Evolutionary conservation across 1,140 invertebrate species (phyloP), one percentile per base, ranked within the genome.

Genomic region (Hyles vespertilio): DNA sequence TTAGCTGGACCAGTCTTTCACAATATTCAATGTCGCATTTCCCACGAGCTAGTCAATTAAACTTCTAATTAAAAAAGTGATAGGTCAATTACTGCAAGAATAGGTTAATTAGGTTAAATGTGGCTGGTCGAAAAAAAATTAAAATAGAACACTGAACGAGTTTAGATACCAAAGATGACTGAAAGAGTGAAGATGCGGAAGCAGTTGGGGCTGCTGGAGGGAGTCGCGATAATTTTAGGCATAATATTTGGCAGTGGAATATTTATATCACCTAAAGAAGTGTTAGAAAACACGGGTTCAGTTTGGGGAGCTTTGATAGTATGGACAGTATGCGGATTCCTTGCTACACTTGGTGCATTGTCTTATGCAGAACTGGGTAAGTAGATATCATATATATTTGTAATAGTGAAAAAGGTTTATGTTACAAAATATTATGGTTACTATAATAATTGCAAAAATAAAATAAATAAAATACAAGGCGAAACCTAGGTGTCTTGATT

Each of bases 301-400:
- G 93, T 97, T 10, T 96, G 96, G 52, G 91, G 96, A 32, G 95
- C 97, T 0, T 87, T 99, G 3, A 81, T 96, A n/a, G 92, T 99
- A 40, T 99, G 98, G 98, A 89, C 94, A 0, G 73, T 95, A 0
- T 98, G 96, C 77, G 98, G 98, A 6, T 70, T 96, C 3, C 82
- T 98, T 12, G 96, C 96, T 0, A 94, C 97, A 74, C 92, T 98
- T 50, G 98, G 98, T 7, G 96, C 97, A 0, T 81, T 99, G 7
- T 98, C 97, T 75, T 99, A 99, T 86, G 97, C 98, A 3, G 98
- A 99, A 92, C 87, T 99, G 33, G 98, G 98, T 82, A 93, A 93
- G 55, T 65, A 11, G 5, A 51, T 33, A 33, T 3, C 32, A 12
- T n/a, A 48, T 44, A 22, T 22, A 8, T 6, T 8, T 54, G 10